A percentile compares a stretch with the other conserved stretches of the same genome.
Conservation (phyloP, 1,140 invertebrate genomes). For the Drosophila elegans region DNA sequence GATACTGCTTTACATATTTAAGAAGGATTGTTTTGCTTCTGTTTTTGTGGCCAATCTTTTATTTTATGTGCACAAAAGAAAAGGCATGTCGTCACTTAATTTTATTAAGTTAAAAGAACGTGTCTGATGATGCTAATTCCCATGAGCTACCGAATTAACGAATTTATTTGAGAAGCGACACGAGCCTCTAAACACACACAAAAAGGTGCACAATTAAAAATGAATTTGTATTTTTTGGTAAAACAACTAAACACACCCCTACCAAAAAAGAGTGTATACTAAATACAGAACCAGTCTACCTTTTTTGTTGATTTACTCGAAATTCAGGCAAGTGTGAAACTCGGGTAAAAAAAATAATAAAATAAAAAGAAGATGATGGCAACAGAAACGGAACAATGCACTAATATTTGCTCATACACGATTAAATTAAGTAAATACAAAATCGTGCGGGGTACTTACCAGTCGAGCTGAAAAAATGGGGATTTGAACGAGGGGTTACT, state of each 20-base stretch:
- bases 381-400: slow-evolving; percentile 56
- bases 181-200: slow-evolving; percentile 32
- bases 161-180: slow-evolving; percentile 26
- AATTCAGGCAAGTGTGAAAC: slow-evolving; percentile 48
- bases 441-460: slow-evolving; percentile 63
- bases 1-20: too few relatives aligned
- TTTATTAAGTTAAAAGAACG: slow-evolving; percentile 31
- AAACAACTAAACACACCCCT: slow-evolving; percentile 5
- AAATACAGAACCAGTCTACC: slow-evolving; percentile 3
- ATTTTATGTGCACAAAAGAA: not conserved
- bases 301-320: slow-evolving; percentile 11
- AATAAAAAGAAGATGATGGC: slow-evolving; percentile 4
- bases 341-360: slow-evolving; percentile 26
- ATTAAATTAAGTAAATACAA: slow-evolving; percentile 56
- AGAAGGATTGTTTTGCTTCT: too few relatives aligned
- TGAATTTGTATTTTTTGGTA: slow-evolving; percentile 51
- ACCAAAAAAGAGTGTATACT: slow-evolving; percentile 8
- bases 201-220: slow-evolving; percentile 60
- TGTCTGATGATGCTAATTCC: slow-evolving; percentile 32
- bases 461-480: slow-evolving; percentile 55
- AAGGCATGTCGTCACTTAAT: slow-evolving; percentile 10
- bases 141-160: slow-evolving; percentile 18
- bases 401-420: slow-evolving; percentile 76
- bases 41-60: too few relatives aligned
- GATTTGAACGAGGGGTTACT: not conserved